Evolutionary conservation across 2,888 invertebrate species (phyloP).

Genomic region (Noctua fimbriata): DNA sequence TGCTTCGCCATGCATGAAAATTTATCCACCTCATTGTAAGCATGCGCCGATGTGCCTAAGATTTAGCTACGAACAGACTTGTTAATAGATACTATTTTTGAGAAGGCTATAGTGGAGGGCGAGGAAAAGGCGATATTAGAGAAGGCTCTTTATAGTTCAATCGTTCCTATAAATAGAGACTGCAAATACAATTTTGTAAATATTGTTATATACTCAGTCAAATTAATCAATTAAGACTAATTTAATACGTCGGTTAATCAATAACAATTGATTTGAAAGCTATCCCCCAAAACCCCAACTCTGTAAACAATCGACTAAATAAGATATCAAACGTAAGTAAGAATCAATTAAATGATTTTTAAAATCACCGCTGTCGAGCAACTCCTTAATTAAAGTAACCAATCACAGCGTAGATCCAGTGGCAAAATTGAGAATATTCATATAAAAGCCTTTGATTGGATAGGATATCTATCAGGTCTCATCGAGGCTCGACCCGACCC

Average conservation of each 20-base stretch:
- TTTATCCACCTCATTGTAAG: not conserved
- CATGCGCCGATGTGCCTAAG: not conserved
- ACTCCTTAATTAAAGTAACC: constrained; percentile 3
- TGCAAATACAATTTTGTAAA: not conserved
- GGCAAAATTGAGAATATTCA: constrained; percentile 42
- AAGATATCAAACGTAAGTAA: not conserved
- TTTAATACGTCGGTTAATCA: not conserved
- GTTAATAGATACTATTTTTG: not conserved
- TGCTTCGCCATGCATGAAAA: constrained; percentile 24
- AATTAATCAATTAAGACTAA: not conserved
- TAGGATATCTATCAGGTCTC: constrained; percentile 67
- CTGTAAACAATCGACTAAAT: not conserved
- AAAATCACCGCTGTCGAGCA: not conserved
- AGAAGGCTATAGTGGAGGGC: too few relatives aligned
- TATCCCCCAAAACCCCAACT: not conserved
- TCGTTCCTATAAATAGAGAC: not conserved
- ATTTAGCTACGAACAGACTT: constrained; percentile 6
- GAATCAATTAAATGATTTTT: not conserved
- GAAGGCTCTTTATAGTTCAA: not conserved
- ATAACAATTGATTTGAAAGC: not conserved
- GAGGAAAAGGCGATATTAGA: not conserved
- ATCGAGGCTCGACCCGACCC: constrained; percentile 66
- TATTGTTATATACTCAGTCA: not conserved
- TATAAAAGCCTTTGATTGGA: constrained; percentile 65
- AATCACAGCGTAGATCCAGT: constrained; percentile 11